These are phyloP conservation scores for Rhincodon typus DNA, from an alignment of 2,797 vertebrate genomes.

Conservation along the genomic window DNA sequence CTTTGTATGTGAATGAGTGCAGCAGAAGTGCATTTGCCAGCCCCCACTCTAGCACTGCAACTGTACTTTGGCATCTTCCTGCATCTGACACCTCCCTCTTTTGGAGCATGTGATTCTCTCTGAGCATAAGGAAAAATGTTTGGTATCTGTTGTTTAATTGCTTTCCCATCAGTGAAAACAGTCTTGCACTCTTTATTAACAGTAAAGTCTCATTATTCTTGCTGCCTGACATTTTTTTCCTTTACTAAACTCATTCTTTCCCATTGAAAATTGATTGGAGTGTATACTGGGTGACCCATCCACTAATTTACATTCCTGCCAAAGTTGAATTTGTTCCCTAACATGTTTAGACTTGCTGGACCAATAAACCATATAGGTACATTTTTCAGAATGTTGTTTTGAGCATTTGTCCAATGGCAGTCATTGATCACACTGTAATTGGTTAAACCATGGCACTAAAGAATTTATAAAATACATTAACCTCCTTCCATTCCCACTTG, in stretches of 20 bases:
- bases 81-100: neutral
- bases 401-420: neutral
- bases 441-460: neutral
- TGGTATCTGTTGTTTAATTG: neutral
- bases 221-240: neutral
- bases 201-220: neutral
- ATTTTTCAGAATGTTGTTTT: neutral
- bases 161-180: neutral
- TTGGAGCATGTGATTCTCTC: neutral
- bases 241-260: neutral
- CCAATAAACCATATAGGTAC: neutral
- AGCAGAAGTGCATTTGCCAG: neutral
- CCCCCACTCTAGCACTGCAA: neutral
- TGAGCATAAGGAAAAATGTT: neutral
- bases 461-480: neutral
- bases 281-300: neutral
- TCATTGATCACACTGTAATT: neutral
- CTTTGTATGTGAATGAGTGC: neutral
- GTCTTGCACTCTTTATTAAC: neutral
- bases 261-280: too few species aligned
- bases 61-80: neutral
- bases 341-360: neutral
- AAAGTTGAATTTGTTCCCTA: neutral
- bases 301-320: too few species aligned
- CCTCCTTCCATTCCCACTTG: neutral